These are phyloP conservation scores for Drosophila pseudotalamancana DNA, from an alignment of 2,888 invertebrate species.

Conservation along the genomic window DNA sequence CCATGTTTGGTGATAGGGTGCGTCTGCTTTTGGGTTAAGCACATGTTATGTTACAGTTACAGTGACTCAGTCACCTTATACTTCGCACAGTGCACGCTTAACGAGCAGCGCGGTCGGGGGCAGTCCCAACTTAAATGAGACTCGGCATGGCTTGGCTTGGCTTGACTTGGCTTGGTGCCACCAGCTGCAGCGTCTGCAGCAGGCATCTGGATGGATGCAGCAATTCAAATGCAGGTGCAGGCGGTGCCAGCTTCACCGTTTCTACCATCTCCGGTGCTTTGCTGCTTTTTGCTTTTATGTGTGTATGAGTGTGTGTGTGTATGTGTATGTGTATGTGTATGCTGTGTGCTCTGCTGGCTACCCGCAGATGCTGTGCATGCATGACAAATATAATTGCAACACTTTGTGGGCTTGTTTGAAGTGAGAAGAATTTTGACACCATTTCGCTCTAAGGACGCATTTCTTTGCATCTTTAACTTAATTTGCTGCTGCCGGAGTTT, in stretches of 20 bases:
- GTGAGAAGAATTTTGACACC: slow-evolving; percentile 71
- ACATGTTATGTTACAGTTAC: slow-evolving; percentile 62
- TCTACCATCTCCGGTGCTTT: slow-evolving; percentile 36
- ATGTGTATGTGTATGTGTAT: slow-evolving; percentile 16
- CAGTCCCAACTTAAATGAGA: slow-evolving; percentile 49
- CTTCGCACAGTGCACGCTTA: slow-evolving; percentile 35
- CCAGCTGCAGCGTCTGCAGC: slow-evolving; percentile 18
- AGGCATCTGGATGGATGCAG: slow-evolving; percentile 40
- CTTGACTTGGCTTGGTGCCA: slow-evolving; percentile 6
- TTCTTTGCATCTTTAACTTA: slow-evolving; percentile 68
- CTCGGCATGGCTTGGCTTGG: slow-evolving; percentile 5
- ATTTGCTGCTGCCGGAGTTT: slow-evolving; percentile 54
- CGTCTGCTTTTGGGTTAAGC: slow-evolving; percentile 67
- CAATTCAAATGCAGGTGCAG: slow-evolving; percentile 57
- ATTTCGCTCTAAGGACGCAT: slow-evolving; percentile 61
- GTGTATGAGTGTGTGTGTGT: slow-evolving; percentile 2
- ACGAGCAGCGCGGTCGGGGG: slow-evolving; percentile 34
- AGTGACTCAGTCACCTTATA: slow-evolving; percentile 52
- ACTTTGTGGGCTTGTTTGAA: slow-evolving; percentile 67
- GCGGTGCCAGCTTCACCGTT: slow-evolving; percentile 35
- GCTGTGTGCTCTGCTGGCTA: slow-evolving; percentile 36
- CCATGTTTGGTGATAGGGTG: slow-evolving; percentile 25
- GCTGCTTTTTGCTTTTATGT: slow-evolving; percentile 11
- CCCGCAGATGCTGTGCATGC: slow-evolving; percentile 54
- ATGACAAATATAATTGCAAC: slow-evolving; percentile 71